Evolutionary conservation across 2,797 vertebrate genomes (phyloP).

Genomic region (Cynopterus sphinx): DNA sequence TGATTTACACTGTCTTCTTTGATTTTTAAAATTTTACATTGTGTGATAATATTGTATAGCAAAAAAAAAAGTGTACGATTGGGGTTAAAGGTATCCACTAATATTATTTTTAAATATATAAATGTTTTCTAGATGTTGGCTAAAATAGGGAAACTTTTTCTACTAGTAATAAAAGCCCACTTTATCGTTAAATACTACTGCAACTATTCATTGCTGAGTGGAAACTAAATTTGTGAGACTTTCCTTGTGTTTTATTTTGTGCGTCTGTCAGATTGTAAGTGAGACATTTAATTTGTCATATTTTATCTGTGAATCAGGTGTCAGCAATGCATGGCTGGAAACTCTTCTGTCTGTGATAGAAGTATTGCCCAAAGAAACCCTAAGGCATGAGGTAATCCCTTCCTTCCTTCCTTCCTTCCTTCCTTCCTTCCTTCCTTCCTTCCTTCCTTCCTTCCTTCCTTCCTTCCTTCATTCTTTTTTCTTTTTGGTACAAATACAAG

Average conservation of each 20-base stretch:
- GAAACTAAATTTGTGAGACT: constrained; percentile 19
- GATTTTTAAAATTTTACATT: not conserved
- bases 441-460: too few relatives aligned
- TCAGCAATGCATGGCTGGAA: constrained; percentile 96
- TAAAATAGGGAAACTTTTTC: constrained; percentile 29
- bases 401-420: too few relatives aligned
- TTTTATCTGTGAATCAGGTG: constrained; percentile 86
- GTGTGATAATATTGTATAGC: not conserved
- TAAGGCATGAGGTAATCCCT: constrained; percentile 92
- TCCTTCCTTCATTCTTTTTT: too few relatives aligned
- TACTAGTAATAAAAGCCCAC: not conserved
- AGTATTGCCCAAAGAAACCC: constrained; percentile 94
- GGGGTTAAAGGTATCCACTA: not conserved
- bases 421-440: too few relatives aligned
- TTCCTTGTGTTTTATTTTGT: too few relatives aligned
- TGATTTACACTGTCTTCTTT: not conserved
- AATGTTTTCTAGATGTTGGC: constrained; percentile 26
- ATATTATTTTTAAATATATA: constrained; percentile 14
- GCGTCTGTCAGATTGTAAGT: not conserved
- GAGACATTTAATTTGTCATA: not conserved
- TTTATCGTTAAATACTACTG: constrained; percentile 15
- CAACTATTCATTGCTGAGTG: not conserved
- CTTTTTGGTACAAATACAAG: not conserved
- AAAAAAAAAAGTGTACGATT: not conserved
- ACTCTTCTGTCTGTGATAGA: constrained; percentile 94